Conservation (phyloP, 2,888 invertebrate species). For the Agrotis puta region DNA sequence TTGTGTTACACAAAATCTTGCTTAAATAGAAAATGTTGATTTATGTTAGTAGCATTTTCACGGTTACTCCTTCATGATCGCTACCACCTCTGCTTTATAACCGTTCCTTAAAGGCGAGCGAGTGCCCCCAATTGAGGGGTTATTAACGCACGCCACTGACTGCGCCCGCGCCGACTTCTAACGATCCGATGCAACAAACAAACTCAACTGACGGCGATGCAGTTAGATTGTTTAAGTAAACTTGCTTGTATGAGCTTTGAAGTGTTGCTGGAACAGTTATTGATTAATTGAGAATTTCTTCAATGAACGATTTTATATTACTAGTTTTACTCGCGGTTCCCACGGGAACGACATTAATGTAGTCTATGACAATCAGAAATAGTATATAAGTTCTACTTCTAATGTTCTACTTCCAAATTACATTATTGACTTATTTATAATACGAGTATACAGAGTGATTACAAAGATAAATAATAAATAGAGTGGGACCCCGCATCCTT, state of each 20-base stretch:
- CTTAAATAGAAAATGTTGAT: too few species aligned
- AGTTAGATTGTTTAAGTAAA: conserved; percentile 60
- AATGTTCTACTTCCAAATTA: too few species aligned
- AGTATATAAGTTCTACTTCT: too few species aligned
- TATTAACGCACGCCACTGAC: conserved; percentile 78
- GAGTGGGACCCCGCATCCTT: not conserved
- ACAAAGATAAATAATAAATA: not conserved
- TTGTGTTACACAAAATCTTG: too few species aligned
- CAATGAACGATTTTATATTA: not conserved
- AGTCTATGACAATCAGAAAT: too few species aligned
- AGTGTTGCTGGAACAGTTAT: conserved; percentile 33
- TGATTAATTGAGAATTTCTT: not conserved
- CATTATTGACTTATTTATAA: too few species aligned
- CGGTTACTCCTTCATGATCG: conserved; percentile 20
- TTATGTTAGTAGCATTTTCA: too few species aligned
- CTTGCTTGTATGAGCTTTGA: conserved; percentile 32
- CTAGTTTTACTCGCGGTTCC: too few species aligned
- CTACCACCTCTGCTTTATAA: conserved; percentile 35
- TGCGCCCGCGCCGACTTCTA: conserved; percentile 73
- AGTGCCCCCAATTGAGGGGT: conserved; percentile 83
- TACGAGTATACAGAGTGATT: too few species aligned
- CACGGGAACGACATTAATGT: too few species aligned
- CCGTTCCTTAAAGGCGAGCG: conserved; percentile 59
- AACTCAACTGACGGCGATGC: conserved; percentile 55
- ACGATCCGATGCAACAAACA: conserved; percentile 71